phyloP scores from a whole-genome alignment of 2,888 invertebrate species.

The Drosophila pseudotakahashii region DNA sequence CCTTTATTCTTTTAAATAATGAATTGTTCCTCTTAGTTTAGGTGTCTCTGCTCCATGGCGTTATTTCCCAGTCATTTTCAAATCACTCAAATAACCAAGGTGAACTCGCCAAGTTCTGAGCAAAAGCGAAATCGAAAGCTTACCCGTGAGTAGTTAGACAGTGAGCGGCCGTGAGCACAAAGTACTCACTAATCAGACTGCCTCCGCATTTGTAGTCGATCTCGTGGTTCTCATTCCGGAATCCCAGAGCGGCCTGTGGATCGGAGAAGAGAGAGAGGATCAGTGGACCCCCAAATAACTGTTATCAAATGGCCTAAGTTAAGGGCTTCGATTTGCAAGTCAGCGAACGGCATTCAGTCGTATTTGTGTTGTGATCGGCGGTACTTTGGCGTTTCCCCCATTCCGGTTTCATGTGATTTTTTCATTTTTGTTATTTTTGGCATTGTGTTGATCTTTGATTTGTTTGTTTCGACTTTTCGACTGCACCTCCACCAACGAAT shows the following conservation, averaged over 20 bases:
- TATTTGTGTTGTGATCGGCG: slow-evolving; percentile 10
- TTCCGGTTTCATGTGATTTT: slow-evolving; percentile 50
- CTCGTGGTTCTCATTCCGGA: slow-evolving; percentile 49
- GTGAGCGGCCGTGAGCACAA: slow-evolving; percentile 80
- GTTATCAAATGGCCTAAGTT: slow-evolving; percentile 21
- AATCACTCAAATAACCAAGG: background rate
- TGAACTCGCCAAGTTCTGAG: background rate
- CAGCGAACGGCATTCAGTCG: slow-evolving; percentile 11
- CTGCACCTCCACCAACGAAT: background rate
- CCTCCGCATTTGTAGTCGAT: slow-evolving; percentile 81
- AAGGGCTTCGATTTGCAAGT: slow-evolving; percentile 21
- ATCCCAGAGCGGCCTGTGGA: slow-evolving; percentile 76
- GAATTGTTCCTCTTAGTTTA: too few relatives aligned
- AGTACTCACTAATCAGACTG: slow-evolving; percentile 72
- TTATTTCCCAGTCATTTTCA: too few relatives aligned
- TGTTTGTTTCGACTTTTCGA: background rate
- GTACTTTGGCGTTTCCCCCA: slow-evolving; percentile 31
- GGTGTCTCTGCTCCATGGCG: too few relatives aligned
- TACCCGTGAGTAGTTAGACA: slow-evolving; percentile 73
- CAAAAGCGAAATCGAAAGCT: slow-evolving; percentile 17
- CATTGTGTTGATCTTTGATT: background rate
- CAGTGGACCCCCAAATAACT: slow-evolving; percentile 5
- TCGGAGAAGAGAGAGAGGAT: background rate
- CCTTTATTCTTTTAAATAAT: too few relatives aligned
- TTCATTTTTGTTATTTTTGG: background rate